phyloP scores from a whole-genome alignment of 1,140 invertebrate species.

The Diploscapter pachys region DNA sequence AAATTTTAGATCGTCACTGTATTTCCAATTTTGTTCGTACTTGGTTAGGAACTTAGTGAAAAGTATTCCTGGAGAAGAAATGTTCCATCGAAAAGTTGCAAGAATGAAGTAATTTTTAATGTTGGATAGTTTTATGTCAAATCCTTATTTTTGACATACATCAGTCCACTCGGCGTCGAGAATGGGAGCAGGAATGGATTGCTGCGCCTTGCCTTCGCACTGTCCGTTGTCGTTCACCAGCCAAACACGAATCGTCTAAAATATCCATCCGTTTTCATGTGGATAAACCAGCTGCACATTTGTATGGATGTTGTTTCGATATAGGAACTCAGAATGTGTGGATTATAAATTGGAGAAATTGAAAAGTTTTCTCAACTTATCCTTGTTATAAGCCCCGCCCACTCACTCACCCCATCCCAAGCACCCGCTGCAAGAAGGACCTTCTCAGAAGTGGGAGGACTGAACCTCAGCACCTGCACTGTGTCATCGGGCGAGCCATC shows the following conservation, averaged over 20 bases:
- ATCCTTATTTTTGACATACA: conserved; percentile 65
- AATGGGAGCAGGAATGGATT: conserved; percentile 86
- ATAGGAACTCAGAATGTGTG: too few species aligned
- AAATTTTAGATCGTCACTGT: too few species aligned
- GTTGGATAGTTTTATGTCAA: not conserved
- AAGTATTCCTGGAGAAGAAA: conserved; percentile 10
- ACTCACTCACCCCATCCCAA: conserved; percentile 26
- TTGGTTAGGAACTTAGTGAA: not conserved
- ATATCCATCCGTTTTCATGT: not conserved
- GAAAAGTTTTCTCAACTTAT: too few species aligned
- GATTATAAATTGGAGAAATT: too few species aligned
- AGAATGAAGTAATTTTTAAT: not conserved
- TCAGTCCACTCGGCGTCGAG: conserved; percentile 93
- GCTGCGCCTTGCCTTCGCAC: conserved; percentile 90
- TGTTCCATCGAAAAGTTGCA: conserved; percentile 4
- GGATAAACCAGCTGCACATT: too few species aligned
- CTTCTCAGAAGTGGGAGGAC: conserved; percentile 73
- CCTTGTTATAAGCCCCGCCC: too few species aligned
- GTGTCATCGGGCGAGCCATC: conserved; percentile 91
- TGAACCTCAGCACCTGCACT: conserved; percentile 82
- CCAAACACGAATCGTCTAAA: conserved; percentile 70
- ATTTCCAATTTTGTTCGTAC: conserved; percentile 1
- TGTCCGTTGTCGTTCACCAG: conserved; percentile 69
- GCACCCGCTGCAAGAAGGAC: conserved; percentile 83
- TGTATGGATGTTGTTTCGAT: too few species aligned